Conservation (phyloP, 2,113 vertebrate genomes). For the Pleuronectes platessa region DNA sequence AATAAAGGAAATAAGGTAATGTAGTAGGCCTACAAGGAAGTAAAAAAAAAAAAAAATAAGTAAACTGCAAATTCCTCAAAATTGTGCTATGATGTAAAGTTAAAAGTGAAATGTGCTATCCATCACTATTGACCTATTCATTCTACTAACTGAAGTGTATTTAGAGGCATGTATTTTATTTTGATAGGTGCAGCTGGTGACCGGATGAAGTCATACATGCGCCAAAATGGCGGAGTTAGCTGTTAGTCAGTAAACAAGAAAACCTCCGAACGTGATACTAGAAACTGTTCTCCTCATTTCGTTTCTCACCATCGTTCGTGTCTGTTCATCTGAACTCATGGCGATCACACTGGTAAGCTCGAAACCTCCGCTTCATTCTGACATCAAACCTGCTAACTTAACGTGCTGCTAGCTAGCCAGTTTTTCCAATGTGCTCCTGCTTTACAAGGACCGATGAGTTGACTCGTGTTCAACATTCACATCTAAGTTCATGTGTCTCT, state of each 20-base stretch:
- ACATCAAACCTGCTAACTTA: background rate
- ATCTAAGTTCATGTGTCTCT: background rate
- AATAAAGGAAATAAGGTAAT: too few species aligned
- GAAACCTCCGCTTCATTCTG: background rate
- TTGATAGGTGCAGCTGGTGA: constrained; percentile 6
- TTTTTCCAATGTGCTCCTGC: background rate
- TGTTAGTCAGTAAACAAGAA: background rate
- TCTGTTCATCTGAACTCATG: constrained; percentile 30
- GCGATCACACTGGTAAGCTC: constrained; percentile 63
- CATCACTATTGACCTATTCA: too few species aligned
- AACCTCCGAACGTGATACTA: background rate
- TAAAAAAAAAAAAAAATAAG: too few species aligned
- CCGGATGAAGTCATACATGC: constrained; percentile 41
- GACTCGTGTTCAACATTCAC: background rate
- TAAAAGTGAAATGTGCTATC: too few species aligned
- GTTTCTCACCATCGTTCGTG: background rate
- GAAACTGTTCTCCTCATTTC: fast-evolving
- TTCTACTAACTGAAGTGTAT: too few species aligned
- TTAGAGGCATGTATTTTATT: constrained; percentile 34
- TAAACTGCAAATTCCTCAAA: too few species aligned
- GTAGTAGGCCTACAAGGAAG: too few species aligned
- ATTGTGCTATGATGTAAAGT: too few species aligned
- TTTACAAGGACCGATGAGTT: background rate
- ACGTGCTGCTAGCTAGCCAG: background rate
- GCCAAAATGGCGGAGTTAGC: background rate